phyloP scores from a whole-genome alignment of 2,888 invertebrate species.

The Apomyelois bistriatella region DNA sequence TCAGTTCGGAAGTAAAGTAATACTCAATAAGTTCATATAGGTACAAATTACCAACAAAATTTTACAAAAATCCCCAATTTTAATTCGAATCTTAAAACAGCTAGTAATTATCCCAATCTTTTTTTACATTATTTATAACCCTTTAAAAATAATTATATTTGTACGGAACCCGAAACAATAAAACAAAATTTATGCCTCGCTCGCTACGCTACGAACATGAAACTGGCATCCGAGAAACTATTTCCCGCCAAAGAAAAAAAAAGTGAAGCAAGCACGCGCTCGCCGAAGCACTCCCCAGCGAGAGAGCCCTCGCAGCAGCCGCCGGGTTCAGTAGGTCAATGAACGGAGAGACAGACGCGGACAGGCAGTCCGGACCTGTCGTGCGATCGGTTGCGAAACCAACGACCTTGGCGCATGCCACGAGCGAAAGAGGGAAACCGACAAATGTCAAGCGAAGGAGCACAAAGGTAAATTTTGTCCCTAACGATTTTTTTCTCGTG shows the following conservation, averaged over 20 bases:
- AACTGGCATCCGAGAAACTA: conserved; percentile 5
- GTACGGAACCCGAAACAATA: neutral
- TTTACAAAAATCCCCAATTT: too few relatives aligned
- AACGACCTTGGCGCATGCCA: conserved; percentile 45
- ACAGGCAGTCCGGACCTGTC: conserved; percentile 49
- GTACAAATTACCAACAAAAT: too few relatives aligned
- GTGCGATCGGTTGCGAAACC: conserved; percentile 60
- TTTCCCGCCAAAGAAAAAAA: conserved; percentile 19
- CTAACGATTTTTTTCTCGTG: too few relatives aligned
- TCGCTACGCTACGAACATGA: neutral
- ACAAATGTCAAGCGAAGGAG: neutral
- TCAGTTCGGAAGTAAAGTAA: too few relatives aligned
- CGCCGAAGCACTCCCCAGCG: conserved; percentile 19
- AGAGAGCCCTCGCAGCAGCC: conserved; percentile 27
- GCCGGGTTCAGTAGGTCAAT: conserved; percentile 71
- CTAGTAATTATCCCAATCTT: too few relatives aligned
- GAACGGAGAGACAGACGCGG: conserved; percentile 53
- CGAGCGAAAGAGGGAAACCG: conserved; percentile 14
- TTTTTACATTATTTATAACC: too few relatives aligned
- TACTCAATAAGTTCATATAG: too few relatives aligned
- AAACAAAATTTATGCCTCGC: too few relatives aligned
- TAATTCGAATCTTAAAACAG: too few relatives aligned
- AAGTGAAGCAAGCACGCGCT: conserved; percentile 8
- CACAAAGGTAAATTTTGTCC: neutral
- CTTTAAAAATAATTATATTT: too few relatives aligned